Evolutionary conservation across 2,113 vertebrate species (phyloP).

Genomic region (Hymenochirus boettgeri): DNA sequence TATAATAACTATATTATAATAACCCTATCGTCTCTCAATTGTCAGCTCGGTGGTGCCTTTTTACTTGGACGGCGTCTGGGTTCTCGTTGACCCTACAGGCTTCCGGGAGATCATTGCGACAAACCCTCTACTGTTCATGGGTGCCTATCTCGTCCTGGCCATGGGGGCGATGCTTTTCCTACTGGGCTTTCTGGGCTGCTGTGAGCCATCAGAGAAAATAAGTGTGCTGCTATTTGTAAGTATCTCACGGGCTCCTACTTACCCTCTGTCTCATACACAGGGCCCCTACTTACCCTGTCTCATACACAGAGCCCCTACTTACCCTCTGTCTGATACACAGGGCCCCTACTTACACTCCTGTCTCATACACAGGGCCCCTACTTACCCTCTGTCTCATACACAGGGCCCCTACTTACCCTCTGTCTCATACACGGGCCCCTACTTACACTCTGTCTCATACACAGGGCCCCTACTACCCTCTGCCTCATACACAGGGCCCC

Average conservation of each 20-base stretch:
- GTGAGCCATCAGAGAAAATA: slow-evolving; percentile 88
- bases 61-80: slow-evolving; percentile 84
- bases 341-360: too few species aligned
- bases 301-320: too few species aligned
- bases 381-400: too few species aligned
- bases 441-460: too few species aligned
- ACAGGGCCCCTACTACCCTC: too few species aligned
- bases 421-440: too few species aligned
- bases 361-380: too few species aligned
- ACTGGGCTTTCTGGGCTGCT: slow-evolving; percentile 92
- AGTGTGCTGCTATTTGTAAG: slow-evolving; percentile 88
- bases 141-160: slow-evolving; percentile 81
- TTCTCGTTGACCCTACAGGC: slow-evolving; percentile 84
- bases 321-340: too few species aligned
- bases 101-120: slow-evolving; percentile 87
- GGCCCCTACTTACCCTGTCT: too few species aligned
- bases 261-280: too few species aligned
- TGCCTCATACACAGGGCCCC: too few species aligned
- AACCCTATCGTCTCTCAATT: background rate
- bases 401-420: too few species aligned
- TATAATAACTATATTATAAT: background rate
- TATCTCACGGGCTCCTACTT: slow-evolving; percentile 37
- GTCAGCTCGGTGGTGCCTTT: slow-evolving; percentile 81
- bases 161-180: slow-evolving; percentile 87
- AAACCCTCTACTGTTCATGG: slow-evolving; percentile 83